Evolutionary conservation across 1,140 invertebrate species (phyloP).

Genomic region (Drosophila bocqueti): DNA sequence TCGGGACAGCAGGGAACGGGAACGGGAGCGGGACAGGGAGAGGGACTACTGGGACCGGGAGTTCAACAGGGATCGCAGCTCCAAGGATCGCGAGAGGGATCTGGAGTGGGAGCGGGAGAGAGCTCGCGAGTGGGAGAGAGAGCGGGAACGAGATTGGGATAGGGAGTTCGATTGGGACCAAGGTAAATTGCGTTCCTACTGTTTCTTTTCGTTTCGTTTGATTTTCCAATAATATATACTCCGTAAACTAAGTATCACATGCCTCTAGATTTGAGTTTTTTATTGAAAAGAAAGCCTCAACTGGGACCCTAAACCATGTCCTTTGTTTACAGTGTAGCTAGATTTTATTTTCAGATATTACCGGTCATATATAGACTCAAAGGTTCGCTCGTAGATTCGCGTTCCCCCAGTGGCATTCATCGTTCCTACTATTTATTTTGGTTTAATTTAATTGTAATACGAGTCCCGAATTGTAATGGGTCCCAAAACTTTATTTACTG

Average conservation of each 20-base stretch:
- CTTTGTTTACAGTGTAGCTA: slow-evolving; percentile 1
- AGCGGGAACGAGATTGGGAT: slow-evolving; percentile 85
- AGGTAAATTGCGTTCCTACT: slow-evolving; percentile 73
- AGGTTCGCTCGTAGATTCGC: slow-evolving; percentile 3
- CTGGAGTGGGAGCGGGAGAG: slow-evolving; percentile 80
- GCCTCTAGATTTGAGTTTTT: neutral
- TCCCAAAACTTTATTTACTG: neutral
- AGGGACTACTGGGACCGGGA: slow-evolving; percentile 80
- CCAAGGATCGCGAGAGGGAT: slow-evolving; percentile 74
- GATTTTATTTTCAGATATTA: slow-evolving; percentile 1
- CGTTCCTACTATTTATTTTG: neutral
- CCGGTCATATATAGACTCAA: neutral
- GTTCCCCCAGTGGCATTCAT: neutral
- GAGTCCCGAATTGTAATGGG: neutral
- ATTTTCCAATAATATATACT: slow-evolving; percentile 48
- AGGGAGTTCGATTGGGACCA: slow-evolving; percentile 85
- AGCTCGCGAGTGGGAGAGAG: slow-evolving; percentile 83
- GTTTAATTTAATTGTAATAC: neutral
- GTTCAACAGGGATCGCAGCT: slow-evolving; percentile 75
- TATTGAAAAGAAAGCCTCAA: neutral
- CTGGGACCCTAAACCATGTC: neutral
- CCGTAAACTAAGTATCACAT: slow-evolving; percentile 22
- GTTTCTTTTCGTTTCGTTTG: slow-evolving; percentile 59
- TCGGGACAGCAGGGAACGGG: slow-evolving; percentile 73
- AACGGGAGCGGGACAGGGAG: slow-evolving; percentile 61